phyloP scores from a whole-genome alignment of 1,140 invertebrate species.

The Nephila pilipes region DNA sequence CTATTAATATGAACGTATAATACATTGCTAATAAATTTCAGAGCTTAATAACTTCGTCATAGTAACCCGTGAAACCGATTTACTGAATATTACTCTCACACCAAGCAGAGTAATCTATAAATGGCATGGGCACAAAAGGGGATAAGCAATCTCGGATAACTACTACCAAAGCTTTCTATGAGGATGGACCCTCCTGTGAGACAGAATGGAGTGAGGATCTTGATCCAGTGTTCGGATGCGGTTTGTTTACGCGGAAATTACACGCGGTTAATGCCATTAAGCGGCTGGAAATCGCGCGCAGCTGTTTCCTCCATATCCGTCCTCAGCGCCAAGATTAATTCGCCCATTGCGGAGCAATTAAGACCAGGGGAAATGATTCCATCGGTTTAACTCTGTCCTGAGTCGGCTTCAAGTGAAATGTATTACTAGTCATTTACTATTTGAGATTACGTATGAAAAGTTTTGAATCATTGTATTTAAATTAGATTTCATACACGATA shows the following conservation, averaged over 20 bases:
- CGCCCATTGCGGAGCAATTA: neutral
- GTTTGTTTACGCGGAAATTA: neutral
- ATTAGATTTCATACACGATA: too few species aligned
- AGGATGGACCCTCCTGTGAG: neutral
- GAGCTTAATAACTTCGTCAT: too few species aligned
- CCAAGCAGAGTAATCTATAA: too few species aligned
- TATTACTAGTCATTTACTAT: too few species aligned
- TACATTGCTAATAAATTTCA: too few species aligned
- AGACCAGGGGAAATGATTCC: neutral
- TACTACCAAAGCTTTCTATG: neutral
- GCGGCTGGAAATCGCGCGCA: neutral
- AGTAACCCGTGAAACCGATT: too few species aligned
- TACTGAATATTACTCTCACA: too few species aligned
- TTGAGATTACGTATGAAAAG: too few species aligned
- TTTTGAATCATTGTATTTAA: too few species aligned
- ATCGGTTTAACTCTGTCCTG: neutral
- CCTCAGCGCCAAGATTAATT: neutral
- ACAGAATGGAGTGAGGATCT: neutral
- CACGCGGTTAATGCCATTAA: neutral
- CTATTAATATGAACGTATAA: too few species aligned
- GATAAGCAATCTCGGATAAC: neutral
- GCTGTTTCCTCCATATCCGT: constrained; percentile 2
- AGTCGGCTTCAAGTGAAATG: too few species aligned
- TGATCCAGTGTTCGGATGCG: neutral
- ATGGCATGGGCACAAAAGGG: neutral